These are phyloP conservation scores for Trypoxylon attenuatum DNA, from an alignment of 2,888 invertebrate genomes.

Conservation along the genomic window DNA sequence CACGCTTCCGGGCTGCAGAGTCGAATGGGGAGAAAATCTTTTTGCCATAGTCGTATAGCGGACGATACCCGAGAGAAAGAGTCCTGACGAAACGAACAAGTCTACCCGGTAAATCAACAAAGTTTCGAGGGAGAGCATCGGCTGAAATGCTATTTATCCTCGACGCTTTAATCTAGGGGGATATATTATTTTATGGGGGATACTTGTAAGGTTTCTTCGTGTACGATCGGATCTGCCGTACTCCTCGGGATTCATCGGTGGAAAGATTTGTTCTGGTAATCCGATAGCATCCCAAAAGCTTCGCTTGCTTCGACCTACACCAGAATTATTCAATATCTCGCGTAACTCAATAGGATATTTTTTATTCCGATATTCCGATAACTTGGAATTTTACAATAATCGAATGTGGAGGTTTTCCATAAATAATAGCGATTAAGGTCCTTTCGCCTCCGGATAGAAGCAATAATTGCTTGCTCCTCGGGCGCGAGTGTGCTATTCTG, in stretches of 20 bases:
- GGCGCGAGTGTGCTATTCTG: neutral
- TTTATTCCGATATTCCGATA: no score
- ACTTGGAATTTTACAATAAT: no score
- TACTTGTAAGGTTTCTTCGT: constrained; percentile 22
- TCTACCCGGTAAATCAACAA: constrained; percentile 21
- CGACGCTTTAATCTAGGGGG: constrained; percentile 4
- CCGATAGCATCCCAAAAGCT: constrained; percentile 7
- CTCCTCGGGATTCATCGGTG: neutral
- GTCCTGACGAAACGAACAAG: constrained; percentile 5
- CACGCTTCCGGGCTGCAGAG: neutral
- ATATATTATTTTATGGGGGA: constrained; percentile 32
- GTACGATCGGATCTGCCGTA: constrained; percentile 21
- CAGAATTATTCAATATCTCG: no score
- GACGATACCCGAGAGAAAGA: constrained; percentile 14
- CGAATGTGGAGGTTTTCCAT: no score
- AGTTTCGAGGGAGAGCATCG: constrained; percentile 12
- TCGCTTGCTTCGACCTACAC: no score
- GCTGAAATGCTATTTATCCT: constrained; percentile 38
- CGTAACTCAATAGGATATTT: no score
- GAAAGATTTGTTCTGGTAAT: constrained; percentile 19
- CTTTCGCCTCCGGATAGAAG: neutral
- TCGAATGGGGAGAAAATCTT: neutral
- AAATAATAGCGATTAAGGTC: no score
- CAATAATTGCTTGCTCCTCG: neutral
- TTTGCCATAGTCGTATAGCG: neutral